These are phyloP conservation scores for Cloeon dipterum DNA, from an alignment of 2,888 invertebrate species.

Conservation along the genomic window DNA sequence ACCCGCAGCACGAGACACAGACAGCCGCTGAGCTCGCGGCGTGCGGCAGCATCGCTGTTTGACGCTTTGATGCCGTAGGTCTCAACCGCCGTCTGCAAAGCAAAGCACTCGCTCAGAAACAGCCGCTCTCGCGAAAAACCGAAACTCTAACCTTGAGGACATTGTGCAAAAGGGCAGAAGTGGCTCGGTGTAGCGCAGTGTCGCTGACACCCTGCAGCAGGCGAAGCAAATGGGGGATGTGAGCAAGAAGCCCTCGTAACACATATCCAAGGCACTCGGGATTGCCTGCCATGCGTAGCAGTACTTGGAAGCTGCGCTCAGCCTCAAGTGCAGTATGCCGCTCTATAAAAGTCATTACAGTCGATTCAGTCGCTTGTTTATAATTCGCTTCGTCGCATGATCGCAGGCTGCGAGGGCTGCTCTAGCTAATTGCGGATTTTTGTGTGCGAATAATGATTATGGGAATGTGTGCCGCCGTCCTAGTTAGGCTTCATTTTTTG, in stretches of 20 bases:
- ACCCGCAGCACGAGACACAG: constrained; percentile 27
- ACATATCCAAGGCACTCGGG: constrained; percentile 28
- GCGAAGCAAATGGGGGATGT: constrained; percentile 18
- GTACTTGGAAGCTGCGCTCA: constrained; percentile 24
- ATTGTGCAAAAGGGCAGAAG: constrained; percentile 22
- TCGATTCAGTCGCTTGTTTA: no score
- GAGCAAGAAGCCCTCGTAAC: constrained; percentile 20
- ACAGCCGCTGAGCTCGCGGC: constrained; percentile 18
- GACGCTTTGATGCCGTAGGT: constrained; percentile 12
- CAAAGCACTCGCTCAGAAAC: no score
- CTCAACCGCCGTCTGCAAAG: constrained; percentile 19
- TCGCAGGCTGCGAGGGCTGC: no score
- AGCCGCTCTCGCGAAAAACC: no score
- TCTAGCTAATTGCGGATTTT: no score
- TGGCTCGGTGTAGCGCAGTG: constrained; percentile 17
- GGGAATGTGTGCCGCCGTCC: no score
- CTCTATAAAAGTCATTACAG: constrained; percentile 5
- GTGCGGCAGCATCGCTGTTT: constrained; percentile 6
- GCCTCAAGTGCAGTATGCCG: constrained; percentile 11
- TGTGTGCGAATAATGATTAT: no score
- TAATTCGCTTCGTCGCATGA: no score
- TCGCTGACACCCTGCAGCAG: constrained; percentile 20
- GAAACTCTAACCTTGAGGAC: constrained; percentile 21
- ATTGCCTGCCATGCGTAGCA: constrained; percentile 28
- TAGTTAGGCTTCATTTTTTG: no score